Conservation (phyloP, 2,113 vertebrate species). For the Hiodon alosoides region DNA sequence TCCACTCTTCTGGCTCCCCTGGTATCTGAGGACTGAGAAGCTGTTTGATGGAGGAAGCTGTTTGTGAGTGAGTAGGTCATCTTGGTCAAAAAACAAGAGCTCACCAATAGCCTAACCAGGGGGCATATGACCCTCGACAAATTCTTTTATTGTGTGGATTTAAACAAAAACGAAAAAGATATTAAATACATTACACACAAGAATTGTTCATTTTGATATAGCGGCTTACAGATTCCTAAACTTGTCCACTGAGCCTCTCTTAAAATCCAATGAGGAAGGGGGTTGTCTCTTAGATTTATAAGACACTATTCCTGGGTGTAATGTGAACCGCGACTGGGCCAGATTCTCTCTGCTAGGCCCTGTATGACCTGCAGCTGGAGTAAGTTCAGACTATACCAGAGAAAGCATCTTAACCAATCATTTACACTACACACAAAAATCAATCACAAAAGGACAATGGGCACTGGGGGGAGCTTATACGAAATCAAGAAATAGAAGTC, state of each 20-base stretch:
- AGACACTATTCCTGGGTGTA: not conserved
- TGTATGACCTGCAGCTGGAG: not conserved
- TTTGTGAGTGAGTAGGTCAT: not conserved
- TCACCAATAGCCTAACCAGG: no score
- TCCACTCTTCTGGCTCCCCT: no score
- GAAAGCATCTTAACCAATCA: not conserved
- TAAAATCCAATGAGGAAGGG: no score
- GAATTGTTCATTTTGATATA: no score
- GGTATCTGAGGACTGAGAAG: no score
- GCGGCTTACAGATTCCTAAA: no score
- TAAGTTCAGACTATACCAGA: not conserved
- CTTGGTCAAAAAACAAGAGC: not conserved
- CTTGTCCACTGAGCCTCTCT: no score
- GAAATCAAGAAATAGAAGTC: slow-evolving; percentile 11
- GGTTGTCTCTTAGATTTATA: not conserved
- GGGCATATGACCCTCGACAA: no score
- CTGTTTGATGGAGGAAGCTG: no score
- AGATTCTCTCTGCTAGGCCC: not conserved
- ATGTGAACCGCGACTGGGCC: not conserved
- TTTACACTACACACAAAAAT: slow-evolving; percentile 9
- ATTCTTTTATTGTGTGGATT: no score
- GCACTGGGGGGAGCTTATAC: slow-evolving; percentile 7
- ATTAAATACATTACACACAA: no score
- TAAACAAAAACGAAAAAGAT: no score
- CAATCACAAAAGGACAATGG: not conserved